Evolutionary conservation across 2,888 invertebrate genomes (phyloP), one percentile per base, ranked within the genome.

Genomic region (Diaprepes abbreviatus): DNA sequence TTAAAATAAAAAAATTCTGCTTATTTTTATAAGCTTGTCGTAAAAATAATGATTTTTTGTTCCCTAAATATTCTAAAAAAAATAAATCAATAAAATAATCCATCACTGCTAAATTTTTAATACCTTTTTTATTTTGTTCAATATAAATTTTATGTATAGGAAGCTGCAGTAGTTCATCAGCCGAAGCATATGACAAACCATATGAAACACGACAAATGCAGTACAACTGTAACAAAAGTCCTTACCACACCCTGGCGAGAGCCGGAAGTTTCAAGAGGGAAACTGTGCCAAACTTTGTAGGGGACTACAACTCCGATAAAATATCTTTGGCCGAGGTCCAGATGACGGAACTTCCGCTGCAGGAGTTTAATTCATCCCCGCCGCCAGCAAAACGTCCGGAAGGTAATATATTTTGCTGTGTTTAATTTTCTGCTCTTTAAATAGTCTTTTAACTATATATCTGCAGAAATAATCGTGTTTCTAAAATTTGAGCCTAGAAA

Each of bases 161-260:
- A 16, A 91, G 91, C 79, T 90, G 91, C 48, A 90, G 90, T 59
- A 87, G 89, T 73, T 88, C 91, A 21, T 82, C 85, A 52, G 83
- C 82, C 40, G 90, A 88, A 75, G 88, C 87, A 75, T 90, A 88
- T 78, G 89, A 89, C 67, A 90, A 89, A 81, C 79, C 79, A 50
- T 78, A 72, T 36, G 74, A 78, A 77, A 35, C 73, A 71, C 16
- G 76, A 31, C 75, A 77, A 63, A 66, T 73, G 40, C 52, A 72
- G 45, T 74, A 60, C 68, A 70, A 74, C 62, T 78, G 87, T 43
- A 81, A 87, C 43, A 82, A 81, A 75, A 80, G 77, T 72, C 79
- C 80, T 33, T 88, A 87, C 76, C 87, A 87, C 72, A 86, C 87
- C 12, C 86, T 87, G 78, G 75, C 81, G 36, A 59, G 65, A 38